Percentiles rank a stretch among this genome's conserved stretches.
Conservation (phyloP, 1,140 invertebrate genomes). For the Drosophila orosa region DNA sequence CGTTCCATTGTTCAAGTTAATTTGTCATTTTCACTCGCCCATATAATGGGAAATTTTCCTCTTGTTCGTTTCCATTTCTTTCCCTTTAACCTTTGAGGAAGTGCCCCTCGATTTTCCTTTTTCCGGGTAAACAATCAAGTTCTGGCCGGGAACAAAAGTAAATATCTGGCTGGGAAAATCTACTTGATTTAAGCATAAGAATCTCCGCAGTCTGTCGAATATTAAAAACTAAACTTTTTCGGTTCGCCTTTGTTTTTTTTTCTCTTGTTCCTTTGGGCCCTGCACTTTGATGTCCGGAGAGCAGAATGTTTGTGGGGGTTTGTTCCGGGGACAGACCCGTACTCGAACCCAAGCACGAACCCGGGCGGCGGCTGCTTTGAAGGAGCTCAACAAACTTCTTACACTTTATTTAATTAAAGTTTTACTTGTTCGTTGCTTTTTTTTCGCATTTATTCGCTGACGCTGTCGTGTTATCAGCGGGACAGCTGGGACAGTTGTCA, state of each 20-base stretch:
- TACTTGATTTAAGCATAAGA: conserved; percentile 65
- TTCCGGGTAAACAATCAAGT: conserved; percentile 56
- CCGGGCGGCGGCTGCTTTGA: conserved; percentile 56
- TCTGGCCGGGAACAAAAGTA: conserved; percentile 49
- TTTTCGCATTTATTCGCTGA: conserved; percentile 50
- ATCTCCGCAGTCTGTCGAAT: conserved; percentile 39
- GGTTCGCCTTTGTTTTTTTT: conserved; percentile 9
- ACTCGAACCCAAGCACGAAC: background rate
- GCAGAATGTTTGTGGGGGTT: conserved; percentile 13
- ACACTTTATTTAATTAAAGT: conserved; percentile 81
- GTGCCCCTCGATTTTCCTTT: conserved; percentile 13
- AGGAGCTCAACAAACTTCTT: conserved; percentile 75
- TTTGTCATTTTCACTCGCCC: conserved; percentile 78
- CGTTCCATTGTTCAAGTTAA: conserved; percentile 71
- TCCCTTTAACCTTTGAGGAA: conserved; percentile 1
- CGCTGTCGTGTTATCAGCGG: conserved; percentile 61
- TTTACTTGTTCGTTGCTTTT: conserved; percentile 57
- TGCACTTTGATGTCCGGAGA: conserved; percentile 37
- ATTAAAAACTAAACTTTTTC: conserved; percentile 62
- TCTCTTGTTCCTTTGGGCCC: background rate
- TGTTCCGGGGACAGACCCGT: conserved; percentile 1
- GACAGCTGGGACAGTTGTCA: conserved; percentile 73
- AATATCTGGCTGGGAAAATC: conserved; percentile 63
- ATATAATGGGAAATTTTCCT: conserved; percentile 71
- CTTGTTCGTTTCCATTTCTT: background rate